A percentile compares a stretch with the other conserved stretches of the same genome.
These are phyloP conservation scores for Trimorus sp. DNA, from an alignment of 2,888 invertebrate species.

Conservation along the genomic window DNA sequence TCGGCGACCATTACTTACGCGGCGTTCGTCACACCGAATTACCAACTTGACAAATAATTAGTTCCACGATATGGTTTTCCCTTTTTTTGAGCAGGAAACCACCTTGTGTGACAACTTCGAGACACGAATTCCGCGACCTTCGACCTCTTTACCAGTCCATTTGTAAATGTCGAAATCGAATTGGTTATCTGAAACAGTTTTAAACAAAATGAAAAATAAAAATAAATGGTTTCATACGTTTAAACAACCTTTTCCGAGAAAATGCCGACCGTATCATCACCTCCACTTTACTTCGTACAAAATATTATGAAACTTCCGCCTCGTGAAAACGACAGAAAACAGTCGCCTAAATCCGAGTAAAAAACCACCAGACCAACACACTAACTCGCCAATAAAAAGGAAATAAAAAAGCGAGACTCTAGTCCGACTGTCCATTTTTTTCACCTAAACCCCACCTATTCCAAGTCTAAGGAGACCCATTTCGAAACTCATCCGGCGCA, in stretches of 20 bases:
- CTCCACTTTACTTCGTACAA: not conserved
- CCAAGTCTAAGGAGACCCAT: not conserved
- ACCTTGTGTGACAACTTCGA: not conserved
- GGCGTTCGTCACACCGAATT: constrained; percentile 8
- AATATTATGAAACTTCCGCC: constrained; percentile 19
- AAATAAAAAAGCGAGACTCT: no score
- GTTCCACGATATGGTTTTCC: constrained; percentile 1
- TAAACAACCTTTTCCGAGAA: not conserved
- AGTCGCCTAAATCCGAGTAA: not conserved
- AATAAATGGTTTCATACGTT: no score
- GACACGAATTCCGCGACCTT: no score
- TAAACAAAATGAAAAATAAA: no score
- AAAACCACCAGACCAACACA: not conserved
- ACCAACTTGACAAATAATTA: constrained; percentile 18
- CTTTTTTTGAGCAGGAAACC: not conserved
- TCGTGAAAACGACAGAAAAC: constrained; percentile 14
- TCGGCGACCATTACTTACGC: constrained; percentile 12
- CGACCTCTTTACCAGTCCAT: not conserved
- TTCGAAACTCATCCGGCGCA: not conserved
- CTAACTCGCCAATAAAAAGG: constrained; percentile 8
- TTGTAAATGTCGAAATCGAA: not conserved
- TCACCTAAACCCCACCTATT: no score
- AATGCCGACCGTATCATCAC: not conserved
- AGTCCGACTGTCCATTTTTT: no score
- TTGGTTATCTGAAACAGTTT: no score